Percentiles rank a stretch among this genome's conserved stretches.
phyloP scores from a whole-genome alignment of 2,797 vertebrate species.

The Acropternis orthonyx region DNA sequence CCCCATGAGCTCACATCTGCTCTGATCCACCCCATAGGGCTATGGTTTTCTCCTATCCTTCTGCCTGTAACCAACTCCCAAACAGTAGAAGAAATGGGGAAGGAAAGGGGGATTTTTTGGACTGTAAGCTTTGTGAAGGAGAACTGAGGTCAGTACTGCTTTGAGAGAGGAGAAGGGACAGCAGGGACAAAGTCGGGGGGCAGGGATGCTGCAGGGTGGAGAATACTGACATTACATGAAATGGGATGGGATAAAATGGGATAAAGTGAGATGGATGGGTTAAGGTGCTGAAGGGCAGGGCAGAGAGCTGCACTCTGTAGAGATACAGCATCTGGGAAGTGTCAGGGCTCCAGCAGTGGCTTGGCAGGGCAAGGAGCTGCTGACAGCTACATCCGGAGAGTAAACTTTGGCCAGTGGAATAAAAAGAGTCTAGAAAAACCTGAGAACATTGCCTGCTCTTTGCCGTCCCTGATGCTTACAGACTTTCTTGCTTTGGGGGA shows the following conservation, averaged over 20 bases:
- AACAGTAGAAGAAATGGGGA: neutral
- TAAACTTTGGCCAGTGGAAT: neutral
- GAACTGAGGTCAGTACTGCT: neutral
- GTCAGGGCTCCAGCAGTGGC: neutral
- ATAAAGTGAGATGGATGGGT: neutral
- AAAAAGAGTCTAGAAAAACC: neutral
- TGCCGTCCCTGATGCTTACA: neutral
- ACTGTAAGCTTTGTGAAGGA: neutral
- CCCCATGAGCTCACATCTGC: neutral
- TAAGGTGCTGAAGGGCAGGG: neutral
- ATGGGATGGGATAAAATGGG: neutral
- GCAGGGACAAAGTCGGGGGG: neutral
- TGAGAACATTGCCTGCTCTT: neutral
- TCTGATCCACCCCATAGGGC: neutral
- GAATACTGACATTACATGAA: fast-evolving
- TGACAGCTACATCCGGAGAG: neutral
- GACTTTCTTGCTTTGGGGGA: too few relatives aligned
- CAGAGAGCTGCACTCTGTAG: neutral
- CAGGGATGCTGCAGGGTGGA: neutral
- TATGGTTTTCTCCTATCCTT: neutral
- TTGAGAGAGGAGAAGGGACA: neutral
- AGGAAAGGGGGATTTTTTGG: neutral
- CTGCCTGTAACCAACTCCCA: neutral
- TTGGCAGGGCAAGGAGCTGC: neutral
- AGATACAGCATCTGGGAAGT: neutral